Base-by-base conservation (phyloP, 1,140 invertebrate species). In the Camponotus pennsylvanicus region DNA sequence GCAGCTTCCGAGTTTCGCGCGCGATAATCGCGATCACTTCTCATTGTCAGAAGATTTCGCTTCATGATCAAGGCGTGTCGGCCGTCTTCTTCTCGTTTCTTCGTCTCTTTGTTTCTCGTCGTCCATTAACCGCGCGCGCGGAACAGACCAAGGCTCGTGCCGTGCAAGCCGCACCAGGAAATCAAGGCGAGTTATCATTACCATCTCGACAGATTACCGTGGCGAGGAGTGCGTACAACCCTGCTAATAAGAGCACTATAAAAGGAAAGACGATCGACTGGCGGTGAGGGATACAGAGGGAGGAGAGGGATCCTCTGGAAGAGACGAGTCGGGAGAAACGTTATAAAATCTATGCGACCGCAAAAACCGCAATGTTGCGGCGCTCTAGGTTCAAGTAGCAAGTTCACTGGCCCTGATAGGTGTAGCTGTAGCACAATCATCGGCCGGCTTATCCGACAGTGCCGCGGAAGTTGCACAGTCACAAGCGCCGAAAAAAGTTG, bases 161-260 rank as follows among this genome's bases (percentile, higher is more conserved):
- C 92, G 89, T 61, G 87, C 78, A 82, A 85, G 92, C 92, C 92
- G 86, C 91, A 93, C 88, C 91, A 91, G 92, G 92, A 93, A 93
- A 93, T 91, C 90, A 91, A 90, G 76, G 73, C 88, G 88, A 92
- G 90, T 91, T 92, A 92, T 92, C 92, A 93, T 93, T 92, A 92
- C 71, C 85, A 88, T 92, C 82, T 73, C 42, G 73, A 82, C 70
- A 89, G 79, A 91, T 92, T 89, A 89, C 87, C 87, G 75, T 84
- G 52, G 85, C 49, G 45, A 13, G 27, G 79, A 70, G 89, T 76
- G 86, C 83, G 89, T 85, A 88, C 59, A 79, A 55, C 42, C 45
- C 52, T 32, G 85, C 49, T 91, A 90, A 90, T 91, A 92, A 91
- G 88, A 91, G 70, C 88, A 89, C 45, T 37, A 61, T n/a, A 42